Evolutionary conservation across 1,140 invertebrate genomes (phyloP), one percentile per base, ranked within the genome.

Genomic region (Druon quercuslanigerum): DNA sequence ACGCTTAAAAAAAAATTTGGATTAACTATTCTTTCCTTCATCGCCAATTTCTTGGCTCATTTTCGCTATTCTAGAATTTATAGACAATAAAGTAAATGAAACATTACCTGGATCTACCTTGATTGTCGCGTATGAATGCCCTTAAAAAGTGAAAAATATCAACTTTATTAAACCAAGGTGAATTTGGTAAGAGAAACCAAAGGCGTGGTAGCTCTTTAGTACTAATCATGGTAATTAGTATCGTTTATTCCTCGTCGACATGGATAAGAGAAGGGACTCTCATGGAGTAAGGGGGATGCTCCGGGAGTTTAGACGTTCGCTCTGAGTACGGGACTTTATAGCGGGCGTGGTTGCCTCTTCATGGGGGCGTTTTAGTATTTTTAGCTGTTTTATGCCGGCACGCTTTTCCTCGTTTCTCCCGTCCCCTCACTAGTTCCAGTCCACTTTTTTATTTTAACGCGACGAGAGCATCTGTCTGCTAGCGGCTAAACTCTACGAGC

Each of bases 371-470:
- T 85, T 71, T 83, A 84, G 86, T 88, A 90, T 88, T 90, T 90
- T 88, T 89, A 89, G 86, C 85, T 84, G 87, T 85, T 85, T 83
- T 81, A 82, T 83, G 79, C 79, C 79, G 88, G 88, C 88, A 88
- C 88, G 87, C 87, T 86, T 83, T 66, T 66, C 83, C 78, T 72
- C 50, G 50, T 70, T 51, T 52, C 83, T 75, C 73, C 84, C 84
- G 87, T 78, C 75, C 74, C 70, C 13, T 3, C 60, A 40, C 33
- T 33, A 33, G 25, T 66, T 46, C 25, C 25, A 66, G n/a, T 16
- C 14, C 60, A 40, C 33, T 66, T 66, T 66, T 66, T 66, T 66
- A 33, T 13, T 87, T 83, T 81, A 83, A 86, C 76, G 77, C 84
- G 57, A 52, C 57, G 57, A 79, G 81, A 87, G 85, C 85, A 87